Evolutionary conservation across 2,797 vertebrate genomes (phyloP).

Genomic region (Gadopsis marmoratus): DNA sequence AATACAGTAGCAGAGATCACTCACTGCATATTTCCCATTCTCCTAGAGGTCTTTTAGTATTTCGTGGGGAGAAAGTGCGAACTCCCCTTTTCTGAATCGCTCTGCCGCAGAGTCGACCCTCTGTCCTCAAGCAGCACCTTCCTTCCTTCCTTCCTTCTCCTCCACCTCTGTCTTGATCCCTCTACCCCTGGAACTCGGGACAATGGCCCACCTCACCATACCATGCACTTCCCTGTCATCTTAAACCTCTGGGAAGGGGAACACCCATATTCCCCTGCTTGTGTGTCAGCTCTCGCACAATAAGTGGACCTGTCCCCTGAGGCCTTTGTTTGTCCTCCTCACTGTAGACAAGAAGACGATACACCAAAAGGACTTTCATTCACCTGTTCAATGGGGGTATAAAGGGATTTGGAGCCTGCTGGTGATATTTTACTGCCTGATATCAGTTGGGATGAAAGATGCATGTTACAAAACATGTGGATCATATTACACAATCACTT

Average conservation of each 20-base stretch:
- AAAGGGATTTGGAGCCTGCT: background rate
- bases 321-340: conserved; percentile 68
- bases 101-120: background rate
- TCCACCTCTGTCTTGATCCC: conserved; percentile 43
- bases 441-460: background rate
- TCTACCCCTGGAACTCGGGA: conserved; percentile 56
- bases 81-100: conserved; percentile 33
- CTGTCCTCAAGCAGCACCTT: conserved; percentile 22
- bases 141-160: conserved; percentile 12
- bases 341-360: conserved; percentile 37
- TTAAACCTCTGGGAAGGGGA: conserved; percentile 85
- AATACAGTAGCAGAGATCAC: conserved; percentile 34
- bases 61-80: conserved; percentile 37
- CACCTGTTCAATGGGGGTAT: background rate
- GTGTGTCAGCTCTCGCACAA: conserved; percentile 73
- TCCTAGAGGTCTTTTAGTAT: conserved; percentile 33
- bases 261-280: conserved; percentile 83
- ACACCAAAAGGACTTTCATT: conserved; percentile 33
- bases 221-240: conserved; percentile 75
- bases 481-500: conserved; percentile 6
- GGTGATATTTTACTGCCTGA: background rate
- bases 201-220: conserved; percentile 63
- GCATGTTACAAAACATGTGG: background rate
- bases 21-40: conserved; percentile 79
- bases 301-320: conserved; percentile 58